Conservation (phyloP, 1,140 invertebrate species). For the Carposina sasakii region DNA sequence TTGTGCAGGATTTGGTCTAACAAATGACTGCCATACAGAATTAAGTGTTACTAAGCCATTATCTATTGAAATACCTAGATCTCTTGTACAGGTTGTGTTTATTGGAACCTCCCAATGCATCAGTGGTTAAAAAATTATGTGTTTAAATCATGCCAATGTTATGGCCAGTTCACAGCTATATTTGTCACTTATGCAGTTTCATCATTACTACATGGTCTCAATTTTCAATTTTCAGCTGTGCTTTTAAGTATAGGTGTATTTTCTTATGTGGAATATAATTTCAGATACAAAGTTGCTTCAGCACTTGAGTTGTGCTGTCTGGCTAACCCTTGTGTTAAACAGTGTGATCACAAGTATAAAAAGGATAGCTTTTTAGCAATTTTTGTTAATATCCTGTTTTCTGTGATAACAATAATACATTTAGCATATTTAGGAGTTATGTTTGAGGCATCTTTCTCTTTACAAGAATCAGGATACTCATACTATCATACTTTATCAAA, state of each 20-base stretch:
- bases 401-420: constrained; percentile 83
- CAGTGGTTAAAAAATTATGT: constrained; percentile 95
- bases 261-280: constrained; percentile 90
- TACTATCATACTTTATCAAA: constrained; percentile 83
- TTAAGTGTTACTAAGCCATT: constrained; percentile 82
- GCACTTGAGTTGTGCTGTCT: constrained; percentile 87
- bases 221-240: constrained; percentile 92
- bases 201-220: constrained; percentile 92
- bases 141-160: constrained; percentile 80
- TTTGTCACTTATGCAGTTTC: constrained; percentile 91
- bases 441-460: constrained; percentile 83
- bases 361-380: constrained; percentile 75
- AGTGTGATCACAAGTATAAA: constrained; percentile 75
- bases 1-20: constrained; percentile 78
- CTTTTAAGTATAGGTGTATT: constrained; percentile 92
- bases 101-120: constrained; percentile 98
- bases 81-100: constrained; percentile 92
- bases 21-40: constrained; percentile 69
- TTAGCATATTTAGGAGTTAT: constrained; percentile 91
- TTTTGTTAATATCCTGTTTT: constrained; percentile 79
- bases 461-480: constrained; percentile 80
- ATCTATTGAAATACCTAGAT: constrained; percentile 91
- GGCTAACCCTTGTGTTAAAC: constrained; percentile 80
- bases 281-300: constrained; percentile 82
- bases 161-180: constrained; percentile 85